Conservation (phyloP, 2,888 invertebrate genomes). For the Meganola albula region DNA sequence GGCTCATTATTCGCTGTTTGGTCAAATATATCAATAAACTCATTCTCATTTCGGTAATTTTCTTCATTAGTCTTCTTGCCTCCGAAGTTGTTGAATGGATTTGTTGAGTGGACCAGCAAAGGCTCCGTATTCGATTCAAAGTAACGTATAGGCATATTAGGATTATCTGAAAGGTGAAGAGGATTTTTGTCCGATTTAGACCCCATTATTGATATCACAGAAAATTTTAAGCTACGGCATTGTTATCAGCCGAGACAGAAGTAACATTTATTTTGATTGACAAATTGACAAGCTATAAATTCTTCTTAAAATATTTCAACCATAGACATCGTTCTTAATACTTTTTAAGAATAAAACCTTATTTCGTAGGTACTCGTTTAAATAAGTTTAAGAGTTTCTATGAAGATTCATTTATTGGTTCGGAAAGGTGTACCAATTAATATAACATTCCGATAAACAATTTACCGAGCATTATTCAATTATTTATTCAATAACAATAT, state of each 20-base stretch:
- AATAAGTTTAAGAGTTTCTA: too few relatives aligned
- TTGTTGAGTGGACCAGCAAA: constrained; percentile 13
- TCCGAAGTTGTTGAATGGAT: constrained; percentile 12
- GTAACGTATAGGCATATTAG: constrained; percentile 6
- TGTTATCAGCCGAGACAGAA: constrained; percentile 10
- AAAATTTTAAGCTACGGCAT: too few relatives aligned
- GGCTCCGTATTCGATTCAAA: constrained; percentile 10
- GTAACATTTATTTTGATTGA: constrained; percentile 9
- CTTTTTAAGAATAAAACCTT: too few relatives aligned
- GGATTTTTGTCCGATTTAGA: constrained; percentile 15
- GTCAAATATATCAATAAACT: constrained; percentile 12
- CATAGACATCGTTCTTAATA: too few relatives aligned
- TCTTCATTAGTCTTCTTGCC: constrained; percentile 5
- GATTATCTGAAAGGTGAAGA: constrained; percentile 8
- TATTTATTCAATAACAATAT: too few relatives aligned
- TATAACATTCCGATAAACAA: too few relatives aligned
- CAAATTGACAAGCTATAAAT: background rate
- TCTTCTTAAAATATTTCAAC: too few relatives aligned
- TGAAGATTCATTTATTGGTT: too few relatives aligned
- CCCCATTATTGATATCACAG: constrained; percentile 29
- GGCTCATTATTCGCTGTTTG: constrained; percentile 1
- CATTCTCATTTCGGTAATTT: constrained; percentile 11
- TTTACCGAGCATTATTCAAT: too few relatives aligned
- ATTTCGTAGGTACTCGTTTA: too few relatives aligned
- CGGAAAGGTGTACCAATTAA: too few relatives aligned